A percentile compares a stretch with the other conserved stretches of the same genome.
phyloP scores from a whole-genome alignment of 2,888 invertebrate genomes.

The Operophtera brumata region DNA sequence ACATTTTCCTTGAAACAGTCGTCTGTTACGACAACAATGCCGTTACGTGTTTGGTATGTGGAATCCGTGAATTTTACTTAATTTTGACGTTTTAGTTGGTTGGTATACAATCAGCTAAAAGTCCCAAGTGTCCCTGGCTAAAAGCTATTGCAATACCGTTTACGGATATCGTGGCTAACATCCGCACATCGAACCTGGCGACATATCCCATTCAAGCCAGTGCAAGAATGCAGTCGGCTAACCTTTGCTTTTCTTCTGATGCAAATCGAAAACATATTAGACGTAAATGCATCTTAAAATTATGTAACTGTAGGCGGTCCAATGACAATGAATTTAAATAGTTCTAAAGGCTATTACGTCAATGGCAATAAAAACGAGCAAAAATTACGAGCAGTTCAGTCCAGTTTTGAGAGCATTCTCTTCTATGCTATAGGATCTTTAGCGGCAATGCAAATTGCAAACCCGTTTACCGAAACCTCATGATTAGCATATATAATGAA shows the following conservation, averaged over 20 bases:
- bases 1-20: too few relatives aligned
- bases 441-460: constrained; percentile 5
- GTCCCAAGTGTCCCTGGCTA: background rate
- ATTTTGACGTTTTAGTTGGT: constrained; percentile 5
- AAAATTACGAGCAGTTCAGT: constrained; percentile 18
- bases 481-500: constrained; percentile 8
- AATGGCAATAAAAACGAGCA: background rate
- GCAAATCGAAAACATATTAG: background rate
- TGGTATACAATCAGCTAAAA: background rate
- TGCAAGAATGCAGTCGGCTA: constrained; percentile 5
- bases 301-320: background rate
- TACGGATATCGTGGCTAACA: constrained; percentile 5
- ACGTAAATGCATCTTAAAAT: background rate
- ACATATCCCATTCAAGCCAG: background rate
- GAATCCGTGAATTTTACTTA: too few relatives aligned
- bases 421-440: constrained; percentile 13
- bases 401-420: constrained; percentile 28
- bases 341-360: constrained; percentile 1
- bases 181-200: background rate
- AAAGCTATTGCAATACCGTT: constrained; percentile 18
- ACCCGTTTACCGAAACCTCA: constrained; percentile 6
- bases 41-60: background rate
- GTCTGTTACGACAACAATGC: background rate
- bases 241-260: background rate
- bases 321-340: constrained; percentile 3